These are phyloP conservation scores for Aspidiotus rigidus DNA, from an alignment of 2,888 invertebrate genomes.

Conservation along the genomic window DNA sequence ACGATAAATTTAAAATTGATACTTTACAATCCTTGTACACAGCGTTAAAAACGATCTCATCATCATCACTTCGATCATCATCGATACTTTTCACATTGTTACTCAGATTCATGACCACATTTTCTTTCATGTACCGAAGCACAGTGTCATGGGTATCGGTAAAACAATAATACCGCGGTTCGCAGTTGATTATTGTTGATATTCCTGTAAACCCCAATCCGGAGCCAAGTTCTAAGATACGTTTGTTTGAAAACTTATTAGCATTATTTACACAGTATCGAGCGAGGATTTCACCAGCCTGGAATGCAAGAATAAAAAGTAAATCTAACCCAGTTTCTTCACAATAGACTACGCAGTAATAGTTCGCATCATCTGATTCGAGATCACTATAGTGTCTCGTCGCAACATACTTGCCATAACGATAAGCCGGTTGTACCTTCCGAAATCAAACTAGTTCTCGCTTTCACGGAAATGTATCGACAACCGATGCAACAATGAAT, in stretches of 20 bases:
- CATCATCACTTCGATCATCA: not conserved
- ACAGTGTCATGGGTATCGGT: slow-evolving; percentile 64
- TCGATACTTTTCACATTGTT: not conserved
- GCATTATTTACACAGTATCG: slow-evolving; percentile 59
- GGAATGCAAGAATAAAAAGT: slow-evolving; percentile 39
- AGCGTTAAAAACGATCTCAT: not conserved
- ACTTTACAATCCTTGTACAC: slow-evolving; percentile 27
- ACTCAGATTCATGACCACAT: slow-evolving; percentile 52
- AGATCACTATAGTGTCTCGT: not conserved
- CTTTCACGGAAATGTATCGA: slow-evolving; percentile 50
- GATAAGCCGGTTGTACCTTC: slow-evolving; percentile 71
- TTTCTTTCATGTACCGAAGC: slow-evolving; percentile 53
- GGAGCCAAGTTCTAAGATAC: slow-evolving; percentile 59
- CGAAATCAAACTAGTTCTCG: slow-evolving; percentile 61
- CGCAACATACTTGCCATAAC: slow-evolving; percentile 60
- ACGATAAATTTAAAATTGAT: slow-evolving; percentile 35
- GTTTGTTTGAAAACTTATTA: slow-evolving; percentile 48
- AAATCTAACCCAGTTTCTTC: not conserved
- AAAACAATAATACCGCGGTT: slow-evolving; percentile 50
- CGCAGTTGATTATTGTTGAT: slow-evolving; percentile 50
- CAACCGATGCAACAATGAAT: slow-evolving; percentile 54
- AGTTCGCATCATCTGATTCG: too few species aligned
- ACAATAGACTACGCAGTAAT: not conserved
- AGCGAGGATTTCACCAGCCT: slow-evolving; percentile 61
- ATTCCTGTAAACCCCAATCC: slow-evolving; percentile 68